Evolutionary conservation across 1,140 invertebrate genomes (phyloP), one percentile per base, ranked within the genome.

Genomic region (Meteorus sp.): DNA sequence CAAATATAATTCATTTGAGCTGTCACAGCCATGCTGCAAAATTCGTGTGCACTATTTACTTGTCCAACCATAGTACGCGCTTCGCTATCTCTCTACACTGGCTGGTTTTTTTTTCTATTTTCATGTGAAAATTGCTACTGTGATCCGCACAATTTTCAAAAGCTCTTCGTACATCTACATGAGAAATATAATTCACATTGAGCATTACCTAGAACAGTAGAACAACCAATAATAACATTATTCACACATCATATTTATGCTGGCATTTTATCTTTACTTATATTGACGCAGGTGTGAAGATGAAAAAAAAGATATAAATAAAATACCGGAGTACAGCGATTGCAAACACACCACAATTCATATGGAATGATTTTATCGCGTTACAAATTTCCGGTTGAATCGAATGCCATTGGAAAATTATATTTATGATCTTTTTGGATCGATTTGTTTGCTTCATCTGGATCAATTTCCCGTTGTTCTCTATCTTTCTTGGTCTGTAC

Each of bases 1-100:
- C 8, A 27, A 47, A 56, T 25, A 56, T 56, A 56, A 56, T 56
- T 56, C 43, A 56, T 56, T 20, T 19, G 8, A 35, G 27, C 54
- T 56, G 54, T 56, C 54, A 44, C 8, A 31, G 15, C 19, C 54
- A 56, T 27, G 19, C 29, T 47, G 41, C 19, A 56, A 29, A 15
- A 39, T 13, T 39, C 54, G 15, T 31, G 41, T 15, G 17, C n/a
- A 6, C 37, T 5, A 41, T 25, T 41, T 39, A 53, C 35, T 39
- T 13, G 20, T 41, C 41, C 22, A 41, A 44, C 13, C 31, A 53
- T 25, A 4, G 9, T 25, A 20, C 6, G 7, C 33, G 45, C 8
- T 13, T 7, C n/a, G 3, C 29, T 11, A 20, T 23, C 41, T 55
- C 17, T 55, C 45, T 55, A 44, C 27, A 29, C 13, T 35, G 2